A percentile compares a stretch with the other conserved stretches of the same genome.
phyloP scores from a whole-genome alignment of 2,888 invertebrate species.

The Drosophila gaucha region DNA sequence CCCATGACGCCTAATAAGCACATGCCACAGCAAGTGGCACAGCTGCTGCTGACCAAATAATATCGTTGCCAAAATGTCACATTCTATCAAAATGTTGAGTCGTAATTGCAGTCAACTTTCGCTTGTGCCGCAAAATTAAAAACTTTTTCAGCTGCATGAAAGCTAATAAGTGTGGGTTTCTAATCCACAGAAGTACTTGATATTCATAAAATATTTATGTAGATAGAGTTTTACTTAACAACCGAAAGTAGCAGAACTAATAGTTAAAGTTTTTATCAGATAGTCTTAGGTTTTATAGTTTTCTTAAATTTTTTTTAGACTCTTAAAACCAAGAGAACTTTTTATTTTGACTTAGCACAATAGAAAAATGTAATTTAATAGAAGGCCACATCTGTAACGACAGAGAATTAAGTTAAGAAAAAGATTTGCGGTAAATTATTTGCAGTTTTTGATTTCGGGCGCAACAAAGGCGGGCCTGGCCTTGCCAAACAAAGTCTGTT shows the following conservation, averaged over 20 bases:
- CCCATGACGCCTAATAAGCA: constrained; percentile 15
- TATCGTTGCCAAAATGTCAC: constrained; percentile 26
- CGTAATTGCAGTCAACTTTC: constrained; percentile 38
- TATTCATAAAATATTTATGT: not conserved
- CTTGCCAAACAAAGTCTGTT: constrained; percentile 23
- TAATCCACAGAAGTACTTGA: not conserved
- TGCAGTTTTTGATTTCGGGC: constrained; percentile 5
- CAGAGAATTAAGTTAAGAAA: not conserved
- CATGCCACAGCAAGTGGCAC: constrained; percentile 4
- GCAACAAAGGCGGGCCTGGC: constrained; percentile 27
- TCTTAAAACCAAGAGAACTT: not conserved
- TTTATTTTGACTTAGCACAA: no score
- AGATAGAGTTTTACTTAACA: not conserved
- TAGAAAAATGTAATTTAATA: no score
- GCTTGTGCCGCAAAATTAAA: not conserved
- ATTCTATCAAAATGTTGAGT: constrained; percentile 43
- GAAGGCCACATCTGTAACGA: not conserved
- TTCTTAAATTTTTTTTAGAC: not conserved
- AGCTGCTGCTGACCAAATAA: constrained; percentile 9
- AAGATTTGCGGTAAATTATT: constrained; percentile 1
- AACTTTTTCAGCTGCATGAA: not conserved
- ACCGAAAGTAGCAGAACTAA: not conserved
- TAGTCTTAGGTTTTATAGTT: no score
- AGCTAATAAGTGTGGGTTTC: not conserved
- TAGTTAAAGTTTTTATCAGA: not conserved